These are phyloP conservation scores for Lithophane socia DNA, from an alignment of 2,888 invertebrate genomes.

Conservation along the genomic window DNA sequence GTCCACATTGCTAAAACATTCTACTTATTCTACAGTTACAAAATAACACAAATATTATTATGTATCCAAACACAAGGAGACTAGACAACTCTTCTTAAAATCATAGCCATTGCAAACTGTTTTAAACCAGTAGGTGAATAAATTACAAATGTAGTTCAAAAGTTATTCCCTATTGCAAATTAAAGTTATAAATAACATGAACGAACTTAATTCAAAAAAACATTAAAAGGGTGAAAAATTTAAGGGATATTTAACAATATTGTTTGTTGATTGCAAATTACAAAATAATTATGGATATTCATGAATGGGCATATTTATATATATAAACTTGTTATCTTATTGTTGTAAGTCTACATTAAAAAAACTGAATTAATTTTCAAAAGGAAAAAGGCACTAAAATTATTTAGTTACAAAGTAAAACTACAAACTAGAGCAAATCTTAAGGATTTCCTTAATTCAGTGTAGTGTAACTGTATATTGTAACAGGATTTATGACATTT, in stretches of 20 bases:
- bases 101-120: not conserved
- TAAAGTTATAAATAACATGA: not conserved
- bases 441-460: not conserved
- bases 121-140: not conserved
- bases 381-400: slow-evolving; percentile 9
- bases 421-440: not conserved
- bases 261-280: not conserved
- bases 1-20: slow-evolving; percentile 1
- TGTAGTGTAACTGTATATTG: not conserved
- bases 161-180: not conserved
- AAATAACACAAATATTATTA: slow-evolving; percentile 6
- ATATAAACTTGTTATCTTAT: not conserved
- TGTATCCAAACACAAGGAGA: slow-evolving; percentile 18
- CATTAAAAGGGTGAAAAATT: not conserved
- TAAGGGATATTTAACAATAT: not conserved
- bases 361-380: not conserved
- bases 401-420: not conserved
- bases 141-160: not conserved
- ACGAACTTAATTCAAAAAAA: not conserved
- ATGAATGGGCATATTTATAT: not conserved
- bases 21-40: slow-evolving; percentile 19
- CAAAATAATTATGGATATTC: not conserved
- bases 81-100: slow-evolving; percentile 32
- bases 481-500: not conserved
- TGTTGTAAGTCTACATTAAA: not conserved